phyloP scores from a whole-genome alignment of 2,113 vertebrate species.

The Opisthocomus hoazin region DNA sequence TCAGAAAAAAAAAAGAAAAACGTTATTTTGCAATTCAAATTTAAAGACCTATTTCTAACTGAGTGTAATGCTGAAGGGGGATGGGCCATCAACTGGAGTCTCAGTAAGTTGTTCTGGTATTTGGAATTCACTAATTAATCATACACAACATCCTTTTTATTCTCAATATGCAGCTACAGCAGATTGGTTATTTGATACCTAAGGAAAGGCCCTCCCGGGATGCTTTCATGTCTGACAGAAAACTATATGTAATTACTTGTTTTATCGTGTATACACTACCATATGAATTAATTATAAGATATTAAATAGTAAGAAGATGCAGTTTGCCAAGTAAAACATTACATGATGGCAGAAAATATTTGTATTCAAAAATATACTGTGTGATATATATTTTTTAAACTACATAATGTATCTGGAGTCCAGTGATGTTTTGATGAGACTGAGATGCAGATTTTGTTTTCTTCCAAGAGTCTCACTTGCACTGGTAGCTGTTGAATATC shows the following conservation, averaged over 20 bases:
- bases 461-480: not conserved
- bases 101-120: not conserved
- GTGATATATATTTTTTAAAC: not conserved
- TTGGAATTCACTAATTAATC: not conserved
- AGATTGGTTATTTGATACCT: not conserved
- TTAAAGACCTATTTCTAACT: not conserved
- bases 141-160: not conserved
- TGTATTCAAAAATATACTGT: not conserved
- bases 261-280: not conserved
- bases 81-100: not conserved
- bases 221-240: slow-evolving; percentile 33
- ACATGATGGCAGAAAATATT: not conserved
- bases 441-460: not conserved
- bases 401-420: not conserved
- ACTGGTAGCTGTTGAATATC: not conserved
- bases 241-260: slow-evolving; percentile 33
- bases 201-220: not conserved
- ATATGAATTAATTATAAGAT: slow-evolving; percentile 36
- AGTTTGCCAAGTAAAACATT: slow-evolving; percentile 4
- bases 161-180: not conserved
- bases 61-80: not conserved
- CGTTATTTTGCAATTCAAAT: not conserved
- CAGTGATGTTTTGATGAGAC: not conserved
- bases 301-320: slow-evolving; percentile 9
- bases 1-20: not conserved